These are phyloP conservation scores for Crypturellus tataupa DNA, from an alignment of 2,797 vertebrate species.

Conservation along the genomic window DNA sequence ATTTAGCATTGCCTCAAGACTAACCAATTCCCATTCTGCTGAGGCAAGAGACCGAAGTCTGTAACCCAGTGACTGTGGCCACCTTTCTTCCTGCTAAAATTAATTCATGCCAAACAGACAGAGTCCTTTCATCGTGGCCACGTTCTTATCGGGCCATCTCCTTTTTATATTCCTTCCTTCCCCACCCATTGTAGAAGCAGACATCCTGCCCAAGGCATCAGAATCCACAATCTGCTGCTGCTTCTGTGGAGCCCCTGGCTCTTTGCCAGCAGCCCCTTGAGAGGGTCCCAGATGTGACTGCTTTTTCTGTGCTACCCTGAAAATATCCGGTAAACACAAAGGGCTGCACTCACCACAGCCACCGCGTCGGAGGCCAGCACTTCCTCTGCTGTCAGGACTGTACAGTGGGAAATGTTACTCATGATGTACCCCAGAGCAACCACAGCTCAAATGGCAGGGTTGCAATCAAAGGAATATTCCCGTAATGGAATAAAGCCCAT, in stretches of 20 bases:
- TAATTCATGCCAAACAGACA: constrained; percentile 15
- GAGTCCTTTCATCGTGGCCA: not conserved
- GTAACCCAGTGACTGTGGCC: not conserved
- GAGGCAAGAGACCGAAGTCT: not conserved
- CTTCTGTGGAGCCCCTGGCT: constrained; percentile 27
- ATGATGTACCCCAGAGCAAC: constrained; percentile 55
- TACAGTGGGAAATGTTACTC: constrained; percentile 63
- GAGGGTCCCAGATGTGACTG: constrained; percentile 65
- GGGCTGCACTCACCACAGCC: constrained; percentile 56
- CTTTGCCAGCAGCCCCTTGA: constrained; percentile 32
- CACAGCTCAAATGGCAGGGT: constrained; percentile 19
- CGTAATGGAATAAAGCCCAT: constrained; percentile 44
- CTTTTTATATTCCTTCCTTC: constrained; percentile 64
- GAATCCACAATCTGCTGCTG: constrained; percentile 59
- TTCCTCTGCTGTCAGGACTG: constrained; percentile 70
- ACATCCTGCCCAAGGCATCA: constrained; percentile 60
- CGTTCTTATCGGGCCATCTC: constrained; percentile 53
- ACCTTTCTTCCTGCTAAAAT: constrained; percentile 47
- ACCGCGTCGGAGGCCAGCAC: constrained; percentile 56
- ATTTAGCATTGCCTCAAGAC: not conserved
- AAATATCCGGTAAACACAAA: constrained; percentile 60
- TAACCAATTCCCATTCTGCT: not conserved
- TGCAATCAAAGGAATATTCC: constrained; percentile 60
- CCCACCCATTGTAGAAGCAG: constrained; percentile 53
- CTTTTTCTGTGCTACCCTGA: constrained; percentile 51